Percentiles rank a stretch among this genome's conserved stretches.
phyloP scores from a whole-genome alignment of 2,888 invertebrate species.

The Torymus auratus region DNA sequence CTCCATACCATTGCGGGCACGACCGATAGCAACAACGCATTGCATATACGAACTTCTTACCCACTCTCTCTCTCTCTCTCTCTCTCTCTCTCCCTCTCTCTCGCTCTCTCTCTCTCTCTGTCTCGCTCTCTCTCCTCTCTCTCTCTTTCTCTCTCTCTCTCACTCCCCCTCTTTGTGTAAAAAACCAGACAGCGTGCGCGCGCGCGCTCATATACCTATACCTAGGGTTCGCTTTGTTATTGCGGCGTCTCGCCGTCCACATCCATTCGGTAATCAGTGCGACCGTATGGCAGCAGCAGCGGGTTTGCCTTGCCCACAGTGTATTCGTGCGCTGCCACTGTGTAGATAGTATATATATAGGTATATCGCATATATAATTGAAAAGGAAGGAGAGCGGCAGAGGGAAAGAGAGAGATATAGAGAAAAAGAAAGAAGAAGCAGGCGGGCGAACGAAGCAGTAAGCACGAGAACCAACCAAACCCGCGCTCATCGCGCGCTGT shows the following conservation, averaged over 20 bases:
- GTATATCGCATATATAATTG: too few relatives aligned
- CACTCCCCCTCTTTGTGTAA: constrained; percentile 1
- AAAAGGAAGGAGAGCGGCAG: neutral
- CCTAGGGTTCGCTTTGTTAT: constrained; percentile 40
- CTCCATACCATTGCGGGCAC: too few relatives aligned
- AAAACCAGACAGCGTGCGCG: neutral
- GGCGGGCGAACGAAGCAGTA: too few relatives aligned
- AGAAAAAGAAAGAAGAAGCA: constrained; percentile 1
- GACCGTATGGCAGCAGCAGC: constrained; percentile 7
- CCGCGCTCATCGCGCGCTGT: constrained; percentile 1
- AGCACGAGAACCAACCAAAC: constrained; percentile 41
- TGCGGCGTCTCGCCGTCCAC: constrained; percentile 31
- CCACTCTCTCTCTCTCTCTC: neutral
- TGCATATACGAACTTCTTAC: too few relatives aligned
- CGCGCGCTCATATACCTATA: too few relatives aligned
- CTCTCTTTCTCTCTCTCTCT: constrained; percentile 27
- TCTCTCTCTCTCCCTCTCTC: neutral
- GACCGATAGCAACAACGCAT: too few relatives aligned
- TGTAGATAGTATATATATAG: neutral
- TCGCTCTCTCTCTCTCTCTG: neutral
- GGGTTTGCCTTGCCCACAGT: neutral
- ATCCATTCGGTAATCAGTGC: constrained; percentile 34
- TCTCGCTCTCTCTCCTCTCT: constrained; percentile 19
- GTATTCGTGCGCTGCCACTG: neutral
- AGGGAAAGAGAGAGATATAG: neutral